Percentiles rank a stretch among this genome's conserved stretches.
Evolutionary conservation across 2,888 invertebrate species (phyloP).

Genomic region (Catocala nupta): DNA sequence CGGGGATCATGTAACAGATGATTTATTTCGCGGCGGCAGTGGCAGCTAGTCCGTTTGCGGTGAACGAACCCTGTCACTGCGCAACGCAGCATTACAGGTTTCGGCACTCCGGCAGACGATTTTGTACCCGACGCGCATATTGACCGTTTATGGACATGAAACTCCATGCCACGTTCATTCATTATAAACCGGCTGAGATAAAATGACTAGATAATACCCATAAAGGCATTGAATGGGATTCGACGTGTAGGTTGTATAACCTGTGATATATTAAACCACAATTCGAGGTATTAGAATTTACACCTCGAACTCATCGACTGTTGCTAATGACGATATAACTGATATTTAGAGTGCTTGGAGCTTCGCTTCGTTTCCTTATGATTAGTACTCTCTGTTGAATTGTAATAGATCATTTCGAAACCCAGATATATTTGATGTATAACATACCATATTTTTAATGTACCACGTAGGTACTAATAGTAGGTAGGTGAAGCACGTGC

Average conservation of each 20-base stretch:
- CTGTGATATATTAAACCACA: conserved; percentile 38
- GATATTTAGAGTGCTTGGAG: conserved; percentile 30
- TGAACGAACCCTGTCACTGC: conserved; percentile 84
- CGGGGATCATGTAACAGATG: conserved; percentile 68
- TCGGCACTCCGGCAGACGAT: conserved; percentile 75
- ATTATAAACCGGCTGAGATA: conserved; percentile 53
- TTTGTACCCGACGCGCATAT: conserved; percentile 67
- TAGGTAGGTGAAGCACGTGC: too few species aligned
- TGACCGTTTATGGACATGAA: conserved; percentile 77
- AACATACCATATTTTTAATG: too few species aligned
- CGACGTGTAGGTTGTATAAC: conserved; percentile 39
- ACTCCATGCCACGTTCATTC: conserved; percentile 65
- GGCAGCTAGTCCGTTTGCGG: conserved; percentile 70
- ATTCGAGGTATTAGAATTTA: conserved; percentile 29
- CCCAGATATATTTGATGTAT: too few species aligned
- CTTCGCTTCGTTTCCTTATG: conserved; percentile 11
- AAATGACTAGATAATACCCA: conserved; percentile 40
- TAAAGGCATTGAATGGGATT: conserved; percentile 46
- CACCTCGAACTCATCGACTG: conserved; percentile 28
- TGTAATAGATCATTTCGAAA: neutral
- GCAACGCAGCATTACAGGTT: conserved; percentile 77
- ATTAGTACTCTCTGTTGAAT: neutral
- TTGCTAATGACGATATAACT: conserved; percentile 33
- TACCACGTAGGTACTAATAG: too few species aligned
- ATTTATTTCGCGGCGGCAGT: conserved; percentile 70